Evolutionary conservation across 2,113 vertebrate genomes (phyloP).

Genomic region (Neodon shergylaensis): DNA sequence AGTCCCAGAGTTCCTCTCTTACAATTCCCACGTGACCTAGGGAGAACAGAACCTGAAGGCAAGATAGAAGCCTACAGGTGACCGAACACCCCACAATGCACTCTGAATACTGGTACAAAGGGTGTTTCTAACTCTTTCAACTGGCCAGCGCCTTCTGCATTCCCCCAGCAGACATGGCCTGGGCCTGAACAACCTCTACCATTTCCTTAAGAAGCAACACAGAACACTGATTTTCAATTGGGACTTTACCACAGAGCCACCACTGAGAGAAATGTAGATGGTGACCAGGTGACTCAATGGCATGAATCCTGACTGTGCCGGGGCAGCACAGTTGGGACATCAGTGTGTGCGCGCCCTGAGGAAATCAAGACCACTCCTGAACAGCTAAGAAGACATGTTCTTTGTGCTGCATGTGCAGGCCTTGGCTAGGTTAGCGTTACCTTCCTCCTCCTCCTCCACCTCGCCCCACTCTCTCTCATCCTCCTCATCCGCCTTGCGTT

Average conservation of each 20-base stretch:
- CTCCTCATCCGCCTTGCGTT: constrained; percentile 87
- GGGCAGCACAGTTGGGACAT: neutral
- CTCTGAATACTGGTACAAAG: neutral
- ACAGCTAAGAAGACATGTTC: neutral
- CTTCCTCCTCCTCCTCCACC: constrained; percentile 86
- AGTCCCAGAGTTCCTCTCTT: neutral
- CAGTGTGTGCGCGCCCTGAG: neutral
- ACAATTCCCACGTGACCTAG: neutral
- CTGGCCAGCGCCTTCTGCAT: rapidly evolving
- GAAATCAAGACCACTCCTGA: neutral
- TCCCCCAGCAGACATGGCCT: neutral
- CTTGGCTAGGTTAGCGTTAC: constrained; percentile 73
- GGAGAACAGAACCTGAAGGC: neutral
- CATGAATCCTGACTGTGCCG: rapidly evolving
- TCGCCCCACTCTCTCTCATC: constrained; percentile 90
- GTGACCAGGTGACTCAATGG: rapidly evolving
- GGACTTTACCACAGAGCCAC: neutral
- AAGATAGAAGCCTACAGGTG: neutral
- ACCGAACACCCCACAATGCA: neutral
- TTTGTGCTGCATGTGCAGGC: rapidly evolving
- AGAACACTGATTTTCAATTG: neutral
- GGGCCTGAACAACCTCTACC: neutral
- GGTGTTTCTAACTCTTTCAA: neutral
- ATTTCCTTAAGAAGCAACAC: neutral
- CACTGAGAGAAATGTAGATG: rapidly evolving